Evolutionary conservation across 2,113 vertebrate species (phyloP).

Genomic region (Solea solea): DNA sequence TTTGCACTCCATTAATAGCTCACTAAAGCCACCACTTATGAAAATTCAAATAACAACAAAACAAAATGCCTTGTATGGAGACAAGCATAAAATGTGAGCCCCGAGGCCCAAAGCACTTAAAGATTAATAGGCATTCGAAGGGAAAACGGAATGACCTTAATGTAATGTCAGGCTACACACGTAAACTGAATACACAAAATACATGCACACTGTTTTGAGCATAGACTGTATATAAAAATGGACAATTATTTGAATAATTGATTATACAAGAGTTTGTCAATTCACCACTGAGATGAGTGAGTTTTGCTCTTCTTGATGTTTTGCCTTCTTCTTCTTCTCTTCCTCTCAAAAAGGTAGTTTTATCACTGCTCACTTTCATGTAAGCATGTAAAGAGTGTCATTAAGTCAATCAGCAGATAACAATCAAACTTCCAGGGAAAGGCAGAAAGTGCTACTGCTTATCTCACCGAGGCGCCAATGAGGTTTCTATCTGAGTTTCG

Average conservation of each 20-base stretch:
- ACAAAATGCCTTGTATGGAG: constrained; percentile 28
- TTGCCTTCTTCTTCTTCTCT: too few relatives aligned
- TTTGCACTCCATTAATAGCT: constrained; percentile 51
- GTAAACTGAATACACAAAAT: neutral
- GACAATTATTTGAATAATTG: too few relatives aligned
- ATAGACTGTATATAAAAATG: too few relatives aligned
- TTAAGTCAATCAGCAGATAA: constrained; percentile 21
- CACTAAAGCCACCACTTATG: constrained; percentile 48
- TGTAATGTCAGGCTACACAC: constrained; percentile 1
- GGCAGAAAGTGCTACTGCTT: neutral
- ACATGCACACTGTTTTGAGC: neutral
- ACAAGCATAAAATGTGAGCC: constrained; percentile 39
- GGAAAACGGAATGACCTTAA: constrained; percentile 53
- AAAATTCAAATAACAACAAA: constrained; percentile 54
- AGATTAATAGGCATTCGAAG: constrained; percentile 49
- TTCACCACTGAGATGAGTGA: constrained; percentile 13
- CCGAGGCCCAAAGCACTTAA: constrained; percentile 11
- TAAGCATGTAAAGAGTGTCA: neutral
- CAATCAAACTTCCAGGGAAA: constrained; percentile 1
- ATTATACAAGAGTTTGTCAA: constrained; percentile 4
- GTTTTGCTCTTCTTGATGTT: neutral
- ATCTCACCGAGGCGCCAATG: constrained; percentile 1
- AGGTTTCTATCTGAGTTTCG: constrained; percentile 1
- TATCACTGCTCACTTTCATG: neutral
- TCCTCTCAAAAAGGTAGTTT: neutral